Conservation (phyloP, 1,140 invertebrate species). For the Drosophila cardini region DNA sequence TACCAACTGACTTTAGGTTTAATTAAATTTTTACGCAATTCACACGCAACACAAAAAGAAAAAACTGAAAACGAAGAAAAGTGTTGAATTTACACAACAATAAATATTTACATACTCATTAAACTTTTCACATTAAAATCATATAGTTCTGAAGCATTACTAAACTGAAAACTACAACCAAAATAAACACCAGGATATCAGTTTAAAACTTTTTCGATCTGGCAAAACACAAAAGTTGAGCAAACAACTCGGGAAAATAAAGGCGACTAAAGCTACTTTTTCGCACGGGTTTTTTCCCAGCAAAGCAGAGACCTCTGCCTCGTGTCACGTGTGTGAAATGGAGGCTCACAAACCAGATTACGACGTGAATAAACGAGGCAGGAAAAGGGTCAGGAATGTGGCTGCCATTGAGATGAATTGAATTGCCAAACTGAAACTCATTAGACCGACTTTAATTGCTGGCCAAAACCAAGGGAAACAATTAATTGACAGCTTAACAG, state of each 20-base stretch:
- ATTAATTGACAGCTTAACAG: slow-evolving; percentile 1
- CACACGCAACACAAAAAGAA: slow-evolving; percentile 18
- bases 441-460: slow-evolving; percentile 37
- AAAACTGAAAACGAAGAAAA: slow-evolving; percentile 23
- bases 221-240: slow-evolving; percentile 24
- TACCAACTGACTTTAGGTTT: slow-evolving; percentile 17
- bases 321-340: slow-evolving; percentile 32
- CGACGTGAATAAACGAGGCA: slow-evolving; percentile 1
- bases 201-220: slow-evolving; percentile 77
- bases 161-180: slow-evolving; percentile 56
- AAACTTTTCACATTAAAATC: slow-evolving; percentile 78
- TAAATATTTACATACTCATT: slow-evolving; percentile 82
- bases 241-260: slow-evolving; percentile 20
- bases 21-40: slow-evolving; percentile 62
- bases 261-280: slow-evolving; percentile 28
- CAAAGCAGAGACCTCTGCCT: slow-evolving; percentile 5
- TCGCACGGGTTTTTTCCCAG: slow-evolving; percentile 2
- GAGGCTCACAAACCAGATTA: slow-evolving; percentile 31
- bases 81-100: slow-evolving; percentile 52
- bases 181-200: slow-evolving; percentile 41
- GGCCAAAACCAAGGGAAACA: slow-evolving; percentile 3
- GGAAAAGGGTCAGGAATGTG: neutral
- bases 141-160: slow-evolving; percentile 37
- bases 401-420: slow-evolving; percentile 10
- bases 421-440: slow-evolving; percentile 6